phyloP scores from a whole-genome alignment of 1,140 invertebrate genomes.

The Bombus sibiricus region DNA sequence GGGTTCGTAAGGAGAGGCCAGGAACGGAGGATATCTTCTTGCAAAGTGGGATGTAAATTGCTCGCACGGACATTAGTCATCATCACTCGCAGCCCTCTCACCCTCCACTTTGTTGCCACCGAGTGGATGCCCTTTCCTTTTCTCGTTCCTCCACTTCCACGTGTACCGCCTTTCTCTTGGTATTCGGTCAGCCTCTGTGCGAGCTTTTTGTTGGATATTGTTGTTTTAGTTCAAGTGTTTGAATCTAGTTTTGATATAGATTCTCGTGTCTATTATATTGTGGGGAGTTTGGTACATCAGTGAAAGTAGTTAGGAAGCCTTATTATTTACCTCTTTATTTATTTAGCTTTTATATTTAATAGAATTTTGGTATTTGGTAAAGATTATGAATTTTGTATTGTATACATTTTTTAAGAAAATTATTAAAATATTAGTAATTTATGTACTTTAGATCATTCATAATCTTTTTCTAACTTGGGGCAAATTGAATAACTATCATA shows the following conservation, averaged over 20 bases:
- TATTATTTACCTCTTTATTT: no score
- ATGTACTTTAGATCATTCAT: neutral
- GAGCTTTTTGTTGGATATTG: slow-evolving; percentile 6
- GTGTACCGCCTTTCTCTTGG: neutral
- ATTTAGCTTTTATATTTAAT: neutral
- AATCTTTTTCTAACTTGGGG: no score
- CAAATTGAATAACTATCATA: no score
- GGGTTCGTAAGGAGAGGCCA: slow-evolving; percentile 44
- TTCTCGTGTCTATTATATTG: neutral
- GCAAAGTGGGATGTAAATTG: slow-evolving; percentile 73
- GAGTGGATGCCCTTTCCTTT: slow-evolving; percentile 14
- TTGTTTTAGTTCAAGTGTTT: neutral
- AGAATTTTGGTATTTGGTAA: neutral
- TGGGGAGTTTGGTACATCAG: neutral
- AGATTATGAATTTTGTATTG: neutral
- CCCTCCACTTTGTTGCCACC: slow-evolving; percentile 58
- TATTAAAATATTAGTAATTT: neutral
- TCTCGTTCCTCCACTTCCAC: neutral
- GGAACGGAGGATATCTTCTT: slow-evolving; percentile 60
- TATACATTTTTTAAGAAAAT: neutral
- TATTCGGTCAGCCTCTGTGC: neutral
- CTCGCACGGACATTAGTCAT: slow-evolving; percentile 73
- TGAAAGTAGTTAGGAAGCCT: no score
- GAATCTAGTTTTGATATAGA: neutral
- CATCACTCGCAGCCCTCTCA: slow-evolving; percentile 70